Base-by-base conservation (phyloP, 2,113 vertebrate species). In the Patagioenas fasciata region DNA sequence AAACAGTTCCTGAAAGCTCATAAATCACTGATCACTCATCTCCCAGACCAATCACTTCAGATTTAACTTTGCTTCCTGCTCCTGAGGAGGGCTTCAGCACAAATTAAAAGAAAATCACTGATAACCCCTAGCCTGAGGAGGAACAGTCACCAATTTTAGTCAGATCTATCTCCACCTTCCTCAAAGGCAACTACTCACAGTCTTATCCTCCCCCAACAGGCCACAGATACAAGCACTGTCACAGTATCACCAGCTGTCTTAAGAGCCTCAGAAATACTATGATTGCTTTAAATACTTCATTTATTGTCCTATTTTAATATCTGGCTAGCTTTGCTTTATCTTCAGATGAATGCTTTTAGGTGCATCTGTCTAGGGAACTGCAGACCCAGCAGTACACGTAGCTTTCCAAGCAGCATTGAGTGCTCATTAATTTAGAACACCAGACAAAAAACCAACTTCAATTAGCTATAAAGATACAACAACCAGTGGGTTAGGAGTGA, bases 1-100 rank as follows among this genome's bases (percentile, higher is more conserved):
- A 73, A 95, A 90, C 11, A 38, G 26, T 11, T 75, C 50, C 74
- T 94, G 53, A 71, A 56, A 94, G 38, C 32, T 79, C 53, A 69
- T 20, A 57, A 51, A 80, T 70, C 69, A 54, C 69, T 0, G 2
- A 34, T 13, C 7, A 16, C 23, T 80, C 48, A 32, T 50, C 50
- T 69, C 44, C 44, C 66, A 93, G 62, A 74, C 12, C 29, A 73
- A 48, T 48, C 21, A n/a, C 28, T 79, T 54, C 50, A 62, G 47
- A 70, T 42, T 89, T 65, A 72, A 80, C 28, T 36, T 32, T 40
- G 3, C 19, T 24, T 79, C 67, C 54, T 14, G 58, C 29, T 20
- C 24, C n/a, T 56, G 61, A 73, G 36, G 25, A 85, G 15, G 57
- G 70, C 28, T 67, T 71, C 11, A 48, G 51, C 23, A 51, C 34